phyloP scores from a whole-genome alignment of 2,888 invertebrate genomes.

The Aleiodes alternator region DNA sequence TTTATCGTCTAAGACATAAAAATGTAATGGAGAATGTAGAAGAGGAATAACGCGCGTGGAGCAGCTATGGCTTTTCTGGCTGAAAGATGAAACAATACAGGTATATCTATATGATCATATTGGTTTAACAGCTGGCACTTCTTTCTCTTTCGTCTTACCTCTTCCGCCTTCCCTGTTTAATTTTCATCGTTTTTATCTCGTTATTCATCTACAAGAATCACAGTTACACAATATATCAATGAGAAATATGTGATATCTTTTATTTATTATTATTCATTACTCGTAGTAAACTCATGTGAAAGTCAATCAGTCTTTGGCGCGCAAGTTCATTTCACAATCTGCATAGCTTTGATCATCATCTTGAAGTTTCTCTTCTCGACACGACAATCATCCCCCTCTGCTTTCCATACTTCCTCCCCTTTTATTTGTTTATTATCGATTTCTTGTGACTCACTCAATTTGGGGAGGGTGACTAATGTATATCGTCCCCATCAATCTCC shows the following conservation, averaged over 20 bases:
- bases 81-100: neutral
- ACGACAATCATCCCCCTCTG: neutral
- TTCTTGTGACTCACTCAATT: neutral
- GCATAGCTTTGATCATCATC: constrained; percentile 42
- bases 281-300: constrained; percentile 36
- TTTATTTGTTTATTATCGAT: constrained; percentile 4
- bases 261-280: constrained; percentile 26
- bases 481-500: constrained; percentile 9
- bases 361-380: neutral
- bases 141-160: neutral
- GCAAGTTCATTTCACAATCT: constrained; percentile 25
- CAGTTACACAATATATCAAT: neutral
- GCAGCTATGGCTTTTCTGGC: neutral
- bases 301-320: constrained; percentile 35
- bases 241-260: neutral
- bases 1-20: neutral
- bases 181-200: too few species aligned
- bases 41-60: neutral
- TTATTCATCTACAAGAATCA: neutral
- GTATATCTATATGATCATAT: neutral
- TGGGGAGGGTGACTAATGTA: too few species aligned
- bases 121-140: neutral
- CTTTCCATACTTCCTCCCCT: neutral
- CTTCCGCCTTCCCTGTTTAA: neutral
- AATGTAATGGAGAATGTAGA: constrained; percentile 9